A percentile compares a stretch with the other conserved stretches of the same genome.
phyloP scores from a whole-genome alignment of 2,888 invertebrate species.

The Tenthredo mesomela region DNA sequence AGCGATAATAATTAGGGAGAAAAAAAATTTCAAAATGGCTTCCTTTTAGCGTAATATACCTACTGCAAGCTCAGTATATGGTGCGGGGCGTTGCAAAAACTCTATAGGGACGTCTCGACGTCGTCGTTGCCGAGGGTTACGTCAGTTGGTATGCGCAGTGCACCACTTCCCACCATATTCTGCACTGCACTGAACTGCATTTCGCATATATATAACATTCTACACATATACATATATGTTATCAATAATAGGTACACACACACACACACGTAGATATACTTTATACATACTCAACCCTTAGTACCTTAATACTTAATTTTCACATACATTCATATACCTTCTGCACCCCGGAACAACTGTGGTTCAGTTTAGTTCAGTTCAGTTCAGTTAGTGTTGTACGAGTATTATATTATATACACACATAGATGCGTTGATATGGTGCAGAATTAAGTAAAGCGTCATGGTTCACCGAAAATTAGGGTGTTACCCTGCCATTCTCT shows the following conservation, averaged over 20 bases:
- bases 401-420: background rate
- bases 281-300: background rate
- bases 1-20: background rate
- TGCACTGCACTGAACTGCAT: background rate
- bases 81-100: constrained; percentile 45
- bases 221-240: background rate
- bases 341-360: background rate
- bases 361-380: background rate
- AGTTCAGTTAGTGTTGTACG: background rate
- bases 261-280: background rate
- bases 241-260: too few relatives aligned
- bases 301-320: background rate
- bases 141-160: constrained; percentile 42
- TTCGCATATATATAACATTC: background rate
- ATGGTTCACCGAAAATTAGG: too few relatives aligned
- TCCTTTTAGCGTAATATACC: constrained; percentile 1
- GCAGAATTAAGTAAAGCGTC: background rate
- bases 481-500: background rate
- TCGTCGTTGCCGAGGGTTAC: constrained; percentile 46
- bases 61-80: background rate
- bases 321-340: background rate
- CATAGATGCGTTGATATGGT: background rate
- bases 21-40: constrained; percentile 17
- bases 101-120: background rate
- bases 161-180: constrained; percentile 18